Base-by-base conservation (phyloP, 1,140 invertebrate species). In the Ephestia elutella region DNA sequence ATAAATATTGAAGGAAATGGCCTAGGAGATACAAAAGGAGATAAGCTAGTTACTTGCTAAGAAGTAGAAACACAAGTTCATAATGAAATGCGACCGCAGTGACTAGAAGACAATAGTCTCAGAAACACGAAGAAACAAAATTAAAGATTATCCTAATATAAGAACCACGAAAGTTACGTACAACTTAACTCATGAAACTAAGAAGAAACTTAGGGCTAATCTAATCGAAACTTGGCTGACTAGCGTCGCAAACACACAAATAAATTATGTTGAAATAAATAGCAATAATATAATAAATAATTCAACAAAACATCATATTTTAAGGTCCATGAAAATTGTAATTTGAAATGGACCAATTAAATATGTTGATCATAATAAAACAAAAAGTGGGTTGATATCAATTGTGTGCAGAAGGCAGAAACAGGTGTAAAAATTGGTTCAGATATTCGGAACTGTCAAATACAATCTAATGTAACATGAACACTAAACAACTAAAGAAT, bases 401-500 rank as follows among this genome's bases (percentile, higher is more conserved):
- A 62, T 58, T 61, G 64, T 66, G 80, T 80, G 80, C 74, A 68
- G 66, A 70, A 81, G 78, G 75, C 73, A 70, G 70, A 82, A 84
- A 82, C 73, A 68, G 71, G 75, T 80, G 75, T 70, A 60, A 63
- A 60, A n/a, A 65, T 73, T 68, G 68, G 66, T 75, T 74, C 66
- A 80, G 70, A 79, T 78, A 56, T 54, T 70, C 68, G 76, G 74
- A 82, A 75, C 68, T 76, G 72, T 73, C 71, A 57, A 75, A 76
- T 80, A 85, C 73, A 75, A 80, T 84, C 80, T 87, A 87, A 80
- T 78, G 71, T 82, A 86, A 87, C 85, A 86, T 86, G 85, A 87
- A 86, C 77, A 85, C 85, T 86, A 87, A 85, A 86, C 76, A 84
- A 84, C 83, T 86, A 86, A 77, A 75, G 83, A 72, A 65, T 67